These are phyloP conservation scores for Lepidurus arcticus DNA, from an alignment of 1,140 invertebrate genomes.

Conservation along the genomic window DNA sequence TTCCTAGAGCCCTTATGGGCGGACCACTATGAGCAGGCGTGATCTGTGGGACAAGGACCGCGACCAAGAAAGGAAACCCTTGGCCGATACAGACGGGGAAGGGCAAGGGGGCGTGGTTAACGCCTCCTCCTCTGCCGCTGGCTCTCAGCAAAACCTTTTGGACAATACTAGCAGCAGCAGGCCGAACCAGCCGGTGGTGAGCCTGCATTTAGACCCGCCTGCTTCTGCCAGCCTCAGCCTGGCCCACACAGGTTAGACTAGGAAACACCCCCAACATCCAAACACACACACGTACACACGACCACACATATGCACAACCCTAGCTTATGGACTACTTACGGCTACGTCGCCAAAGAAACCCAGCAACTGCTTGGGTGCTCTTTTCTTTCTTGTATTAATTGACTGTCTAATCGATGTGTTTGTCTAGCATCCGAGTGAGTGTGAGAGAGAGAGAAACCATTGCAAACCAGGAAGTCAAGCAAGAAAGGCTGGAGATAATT, in stretches of 20 bases:
- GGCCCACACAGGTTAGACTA: constrained; percentile 11
- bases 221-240: constrained; percentile 33
- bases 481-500: not conserved
- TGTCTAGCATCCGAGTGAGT: constrained; percentile 8
- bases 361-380: not conserved
- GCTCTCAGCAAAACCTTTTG: constrained; percentile 11
- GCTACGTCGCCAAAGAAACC: not conserved
- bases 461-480: constrained; percentile 7
- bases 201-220: constrained; percentile 29
- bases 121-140: not conserved
- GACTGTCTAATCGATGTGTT: constrained; percentile 13
- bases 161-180: not conserved
- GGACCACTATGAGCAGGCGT: constrained; percentile 34
- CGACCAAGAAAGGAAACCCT: constrained; percentile 4
- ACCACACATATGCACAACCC: not conserved
- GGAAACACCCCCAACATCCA: not conserved
- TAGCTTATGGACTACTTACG: no score
- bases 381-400: not conserved
- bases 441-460: constrained; percentile 4
- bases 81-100: constrained; percentile 7
- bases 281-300: not conserved
- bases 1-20: constrained; percentile 16
- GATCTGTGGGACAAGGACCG: constrained; percentile 31
- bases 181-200: constrained; percentile 23
- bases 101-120: not conserved